Conservation (phyloP, 2,888 invertebrate species). For the Heterodera filipjevi region DNA sequence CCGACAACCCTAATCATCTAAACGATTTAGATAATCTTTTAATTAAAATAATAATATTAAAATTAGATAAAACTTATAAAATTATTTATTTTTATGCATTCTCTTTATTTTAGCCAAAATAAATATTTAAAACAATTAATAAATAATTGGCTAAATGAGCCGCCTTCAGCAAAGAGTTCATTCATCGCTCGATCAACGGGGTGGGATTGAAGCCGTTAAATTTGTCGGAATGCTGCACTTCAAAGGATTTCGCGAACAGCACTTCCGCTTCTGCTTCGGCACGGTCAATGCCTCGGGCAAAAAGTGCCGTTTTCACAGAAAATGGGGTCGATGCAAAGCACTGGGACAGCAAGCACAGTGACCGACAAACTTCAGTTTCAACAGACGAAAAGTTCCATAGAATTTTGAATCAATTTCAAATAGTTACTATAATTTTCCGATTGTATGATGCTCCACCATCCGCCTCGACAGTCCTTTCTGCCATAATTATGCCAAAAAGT, state of each 20-base stretch:
- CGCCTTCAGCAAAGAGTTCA: neutral
- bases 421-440: neutral
- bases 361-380: neutral
- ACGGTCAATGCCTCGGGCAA: conserved; percentile 15
- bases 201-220: neutral
- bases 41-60: too few relatives aligned
- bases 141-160: neutral
- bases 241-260: neutral
- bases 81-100: too few relatives aligned
- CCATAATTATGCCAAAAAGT: neutral
- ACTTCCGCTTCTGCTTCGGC: neutral
- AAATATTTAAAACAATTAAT: neutral
- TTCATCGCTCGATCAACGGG: neutral
- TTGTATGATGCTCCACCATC: neutral
- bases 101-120: neutral
- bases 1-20: too few relatives aligned
- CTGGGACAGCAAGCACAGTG: neutral
- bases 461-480: neutral
- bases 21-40: too few relatives aligned
- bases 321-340: neutral
- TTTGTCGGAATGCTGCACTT: neutral
- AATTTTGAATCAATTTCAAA: neutral
- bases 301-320: conserved; percentile 17
- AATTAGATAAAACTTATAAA: too few relatives aligned
- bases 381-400: neutral